Evolutionary conservation across 2,888 invertebrate genomes (phyloP).

Genomic region (Athripsodes cinereus): DNA sequence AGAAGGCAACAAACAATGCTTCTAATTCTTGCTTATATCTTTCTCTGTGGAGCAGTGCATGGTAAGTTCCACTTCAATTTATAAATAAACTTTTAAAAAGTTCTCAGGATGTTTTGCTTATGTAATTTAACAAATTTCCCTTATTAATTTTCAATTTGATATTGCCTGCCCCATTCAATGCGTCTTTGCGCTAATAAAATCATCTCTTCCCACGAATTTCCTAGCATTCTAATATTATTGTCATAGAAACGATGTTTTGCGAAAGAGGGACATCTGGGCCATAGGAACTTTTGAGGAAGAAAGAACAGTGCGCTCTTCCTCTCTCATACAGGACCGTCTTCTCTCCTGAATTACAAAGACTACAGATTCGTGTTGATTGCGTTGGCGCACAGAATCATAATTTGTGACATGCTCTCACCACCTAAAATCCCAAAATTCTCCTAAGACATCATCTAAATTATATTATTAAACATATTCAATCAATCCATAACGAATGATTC

Average conservation of each 20-base stretch:
- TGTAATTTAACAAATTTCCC: no score
- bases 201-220: not conserved
- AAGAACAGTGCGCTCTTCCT: not conserved
- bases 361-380: not conserved
- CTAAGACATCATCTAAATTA: no score
- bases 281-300: not conserved
- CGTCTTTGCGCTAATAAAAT: not conserved
- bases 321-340: not conserved
- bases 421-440: not conserved
- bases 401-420: not conserved
- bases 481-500: no score
- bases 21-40: conserved; percentile 39
- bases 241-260: no score
- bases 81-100: no score
- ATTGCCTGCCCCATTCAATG: no score
- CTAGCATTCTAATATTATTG: no score
- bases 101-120: no score
- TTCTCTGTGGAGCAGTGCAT: conserved; percentile 48
- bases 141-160: no score
- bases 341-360: no score
- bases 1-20: conserved; percentile 40
- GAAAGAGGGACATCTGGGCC: no score
- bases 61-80: conserved; percentile 35
- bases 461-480: no score
- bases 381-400: not conserved